Evolutionary conservation across 2,888 invertebrate species (phyloP), one percentile per base, ranked within the genome.

Genomic region (Xanthia icteritia): DNA sequence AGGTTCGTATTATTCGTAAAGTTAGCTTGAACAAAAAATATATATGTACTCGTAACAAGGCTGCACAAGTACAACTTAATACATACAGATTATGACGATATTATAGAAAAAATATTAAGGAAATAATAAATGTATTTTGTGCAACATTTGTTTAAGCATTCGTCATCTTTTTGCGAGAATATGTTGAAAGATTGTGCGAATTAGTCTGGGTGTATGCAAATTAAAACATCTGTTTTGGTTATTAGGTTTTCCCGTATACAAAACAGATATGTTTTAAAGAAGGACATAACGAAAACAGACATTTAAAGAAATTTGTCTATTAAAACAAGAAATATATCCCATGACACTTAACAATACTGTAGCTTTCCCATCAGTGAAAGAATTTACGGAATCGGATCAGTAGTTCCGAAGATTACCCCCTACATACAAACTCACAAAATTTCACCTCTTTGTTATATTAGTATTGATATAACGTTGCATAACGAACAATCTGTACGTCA

Each of bases 21-120:
- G 8, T 36, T n/a, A 70, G 15, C 8, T n/a, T 51, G 13, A 27
- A 27, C 58, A 80, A 80, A 76, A 83, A 79, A 45, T 15, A n/a
- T 15, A 36, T 13, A 23, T 5, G 23, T 20, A 71, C 48, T 39
- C 39, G 31, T 70, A 72, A 69, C 82, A 76, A 78, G 73, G 85
- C 71, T 73, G 63, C 36, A 61, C 23, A 69, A 70, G 17, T 42
- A 27, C 36, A 80, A 76, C 64, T 83, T 63, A 63, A 63, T 61
- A 56, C 23, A 36, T 31, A 79, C 5, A 64, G 36, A 69, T 36
- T n/a, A 73, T 68, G 67, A 79, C 58, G 69, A 68, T 20, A 56
- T 68, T 27, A 48, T 36, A 60, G 6, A 76, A 81, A 77, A 83
- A 84, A 77, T 77, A 72, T 36, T 45, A 73, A 73, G 85, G 85